A percentile compares a stretch with the other conserved stretches of the same genome.
Evolutionary conservation across 2,888 invertebrate species (phyloP).

Genomic region (Callosobruchus maculatus): DNA sequence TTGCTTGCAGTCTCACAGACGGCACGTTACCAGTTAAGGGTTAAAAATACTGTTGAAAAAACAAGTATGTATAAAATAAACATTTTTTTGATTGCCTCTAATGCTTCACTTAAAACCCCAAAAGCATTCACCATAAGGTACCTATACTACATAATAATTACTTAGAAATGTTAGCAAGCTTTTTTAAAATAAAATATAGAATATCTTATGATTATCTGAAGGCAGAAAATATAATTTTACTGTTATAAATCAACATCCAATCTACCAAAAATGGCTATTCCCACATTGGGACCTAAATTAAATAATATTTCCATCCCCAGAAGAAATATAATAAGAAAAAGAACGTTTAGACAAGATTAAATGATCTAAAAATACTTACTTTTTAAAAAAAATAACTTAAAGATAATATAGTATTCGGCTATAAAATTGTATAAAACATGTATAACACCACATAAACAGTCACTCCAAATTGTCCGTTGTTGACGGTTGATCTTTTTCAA

Average conservation of each 20-base stretch:
- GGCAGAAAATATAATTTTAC: conserved; percentile 28
- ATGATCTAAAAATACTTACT: background rate
- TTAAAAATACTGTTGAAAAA: no score
- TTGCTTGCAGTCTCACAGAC: no score
- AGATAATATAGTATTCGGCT: background rate
- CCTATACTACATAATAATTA: no score
- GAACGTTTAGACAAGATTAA: background rate
- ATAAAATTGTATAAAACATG: background rate
- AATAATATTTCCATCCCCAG: background rate
- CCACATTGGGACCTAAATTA: background rate
- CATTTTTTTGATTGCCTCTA: no score
- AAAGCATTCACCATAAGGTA: no score
- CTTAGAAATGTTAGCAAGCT: no score
- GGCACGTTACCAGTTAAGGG: no score
- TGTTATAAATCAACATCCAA: background rate
- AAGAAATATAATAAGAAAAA: background rate
- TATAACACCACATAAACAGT: background rate
- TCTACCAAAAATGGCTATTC: background rate
- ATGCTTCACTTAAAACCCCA: no score
- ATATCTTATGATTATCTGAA: conserved; percentile 15
- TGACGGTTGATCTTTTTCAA: background rate
- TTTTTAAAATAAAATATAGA: no score
- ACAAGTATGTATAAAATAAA: no score
- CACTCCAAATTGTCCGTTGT: background rate
- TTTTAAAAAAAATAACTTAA: background rate